Conservation (phyloP, 1,140 invertebrate genomes). For the Macrobrachium rosenbergii region DNA sequence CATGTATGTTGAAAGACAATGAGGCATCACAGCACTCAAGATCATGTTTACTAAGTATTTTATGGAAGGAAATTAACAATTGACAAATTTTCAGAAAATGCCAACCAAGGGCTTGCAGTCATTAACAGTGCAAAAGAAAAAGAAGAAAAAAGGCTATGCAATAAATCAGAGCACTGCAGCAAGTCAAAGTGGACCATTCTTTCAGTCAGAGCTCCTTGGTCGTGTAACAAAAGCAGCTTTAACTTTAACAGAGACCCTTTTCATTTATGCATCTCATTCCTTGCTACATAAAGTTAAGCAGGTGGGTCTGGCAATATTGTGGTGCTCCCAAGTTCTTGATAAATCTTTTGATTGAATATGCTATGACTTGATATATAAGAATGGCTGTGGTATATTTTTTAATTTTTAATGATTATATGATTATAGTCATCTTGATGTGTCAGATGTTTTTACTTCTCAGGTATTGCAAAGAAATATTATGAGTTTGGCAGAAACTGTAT, state of each 20-base stretch:
- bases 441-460: background rate
- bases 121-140: background rate
- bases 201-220: background rate
- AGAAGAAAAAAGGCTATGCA: conserved; percentile 32
- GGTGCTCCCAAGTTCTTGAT: too few relatives aligned
- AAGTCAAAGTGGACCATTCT: background rate
- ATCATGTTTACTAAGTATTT: too few relatives aligned
- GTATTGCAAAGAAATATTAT: conserved; percentile 5
- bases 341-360: background rate
- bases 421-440: too few relatives aligned
- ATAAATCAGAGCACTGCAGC: background rate
- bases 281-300: conserved; percentile 2
- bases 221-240: conserved; percentile 18
- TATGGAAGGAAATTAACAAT: too few relatives aligned
- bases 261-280: conserved; percentile 28
- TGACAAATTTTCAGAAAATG: background rate
- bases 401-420: too few relatives aligned
- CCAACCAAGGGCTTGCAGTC: background rate
- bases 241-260: conserved; percentile 8
- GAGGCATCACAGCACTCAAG: too few relatives aligned
- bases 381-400: too few relatives aligned
- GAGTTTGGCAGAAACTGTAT: background rate
- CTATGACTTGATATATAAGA: too few relatives aligned
- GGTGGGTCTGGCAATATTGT: background rate
- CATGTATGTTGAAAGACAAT: too few relatives aligned